phyloP scores from a whole-genome alignment of 1,140 invertebrate genomes.

The Pogonomyrmex californicus region DNA sequence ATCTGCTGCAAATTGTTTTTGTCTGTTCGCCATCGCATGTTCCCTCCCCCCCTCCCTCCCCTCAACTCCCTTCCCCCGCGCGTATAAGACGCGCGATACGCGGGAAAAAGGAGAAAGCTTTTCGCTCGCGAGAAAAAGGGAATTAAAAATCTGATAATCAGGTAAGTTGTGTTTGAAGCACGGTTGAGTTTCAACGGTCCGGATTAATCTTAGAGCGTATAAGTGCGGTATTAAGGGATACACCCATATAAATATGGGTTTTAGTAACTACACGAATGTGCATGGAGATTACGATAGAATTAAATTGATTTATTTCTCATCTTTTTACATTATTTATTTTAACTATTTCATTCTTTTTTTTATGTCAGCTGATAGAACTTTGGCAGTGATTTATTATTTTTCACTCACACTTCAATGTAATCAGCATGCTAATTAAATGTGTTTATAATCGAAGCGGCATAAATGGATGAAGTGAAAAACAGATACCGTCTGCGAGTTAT shows the following conservation, averaged over 20 bases:
- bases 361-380: background rate
- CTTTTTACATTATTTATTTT: background rate
- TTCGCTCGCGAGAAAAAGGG: background rate
- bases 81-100: background rate
- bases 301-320: conserved; percentile 8
- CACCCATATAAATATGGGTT: background rate
- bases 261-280: background rate
- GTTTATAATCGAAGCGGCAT: background rate
- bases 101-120: background rate
- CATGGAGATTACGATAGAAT: background rate
- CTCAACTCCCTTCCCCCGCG: background rate
- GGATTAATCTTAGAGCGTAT: background rate
- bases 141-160: conserved; percentile 14
- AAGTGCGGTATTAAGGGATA: background rate
- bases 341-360: background rate
- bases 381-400: background rate
- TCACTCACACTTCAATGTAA: background rate
- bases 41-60: no score
- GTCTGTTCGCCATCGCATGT: conserved; percentile 3
- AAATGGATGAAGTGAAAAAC: background rate
- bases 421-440: background rate
- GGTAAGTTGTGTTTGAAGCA: conserved; percentile 13
- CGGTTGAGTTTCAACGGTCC: background rate
- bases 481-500: background rate
- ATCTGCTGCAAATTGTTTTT: conserved; percentile 48